These are phyloP conservation scores for Ptilodon capucinus DNA, from an alignment of 2,888 invertebrate genomes.

Conservation along the genomic window DNA sequence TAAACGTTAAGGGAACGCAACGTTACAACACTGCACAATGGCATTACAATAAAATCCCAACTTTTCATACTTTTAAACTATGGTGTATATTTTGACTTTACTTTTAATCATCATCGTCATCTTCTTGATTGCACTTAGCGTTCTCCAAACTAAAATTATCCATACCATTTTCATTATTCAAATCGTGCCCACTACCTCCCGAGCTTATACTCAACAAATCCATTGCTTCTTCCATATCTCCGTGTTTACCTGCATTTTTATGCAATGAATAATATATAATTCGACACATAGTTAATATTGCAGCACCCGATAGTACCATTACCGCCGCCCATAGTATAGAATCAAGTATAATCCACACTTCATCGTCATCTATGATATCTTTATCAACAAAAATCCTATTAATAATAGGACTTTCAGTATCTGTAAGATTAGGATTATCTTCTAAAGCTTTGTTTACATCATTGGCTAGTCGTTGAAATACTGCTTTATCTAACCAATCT, in stretches of 20 bases:
- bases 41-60: no score
- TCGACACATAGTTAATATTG: slow-evolving; percentile 30
- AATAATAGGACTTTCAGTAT: slow-evolving; percentile 12
- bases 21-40: no score
- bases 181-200: slow-evolving; percentile 41
- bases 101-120: slow-evolving; percentile 7
- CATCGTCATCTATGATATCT: slow-evolving; percentile 16
- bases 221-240: slow-evolving; percentile 23
- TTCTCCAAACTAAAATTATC: slow-evolving; percentile 7
- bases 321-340: slow-evolving; percentile 43
- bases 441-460: slow-evolving; percentile 62
- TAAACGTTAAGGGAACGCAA: no score
- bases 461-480: slow-evolving; percentile 78
- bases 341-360: slow-evolving; percentile 50
- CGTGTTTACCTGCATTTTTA: slow-evolving; percentile 7
- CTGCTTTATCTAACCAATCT: slow-evolving; percentile 83
- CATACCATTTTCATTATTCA: slow-evolving; percentile 12
- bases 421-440: slow-evolving; percentile 24
- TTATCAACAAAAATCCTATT: slow-evolving; percentile 32
- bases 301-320: slow-evolving; percentile 28
- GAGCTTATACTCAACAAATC: slow-evolving; percentile 32
- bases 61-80: neutral
- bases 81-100: neutral
- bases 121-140: slow-evolving; percentile 6
- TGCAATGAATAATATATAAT: slow-evolving; percentile 19